phyloP scores from a whole-genome alignment of 2,113 vertebrate genomes.

The Lutjanus erythropterus region DNA sequence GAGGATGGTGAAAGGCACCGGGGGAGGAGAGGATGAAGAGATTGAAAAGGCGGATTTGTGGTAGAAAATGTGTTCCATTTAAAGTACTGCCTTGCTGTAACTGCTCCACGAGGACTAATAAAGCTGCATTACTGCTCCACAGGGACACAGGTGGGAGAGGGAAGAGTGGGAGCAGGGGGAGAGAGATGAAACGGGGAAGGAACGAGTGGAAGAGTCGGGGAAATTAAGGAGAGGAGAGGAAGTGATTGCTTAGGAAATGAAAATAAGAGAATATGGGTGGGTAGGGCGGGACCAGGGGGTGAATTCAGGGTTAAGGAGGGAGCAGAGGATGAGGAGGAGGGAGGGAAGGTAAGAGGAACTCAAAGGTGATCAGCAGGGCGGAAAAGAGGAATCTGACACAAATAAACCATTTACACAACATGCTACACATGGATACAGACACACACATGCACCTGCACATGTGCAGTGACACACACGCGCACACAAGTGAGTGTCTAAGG shows the following conservation, averaged over 20 bases:
- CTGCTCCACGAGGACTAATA: constrained; percentile 14
- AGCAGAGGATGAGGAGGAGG: neutral
- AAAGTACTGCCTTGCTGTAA: neutral
- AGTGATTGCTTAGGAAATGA: neutral
- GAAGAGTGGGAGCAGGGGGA: neutral
- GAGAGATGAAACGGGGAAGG: neutral
- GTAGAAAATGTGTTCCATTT: neutral
- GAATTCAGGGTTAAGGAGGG: neutral
- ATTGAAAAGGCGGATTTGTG: neutral
- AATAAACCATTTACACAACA: constrained; percentile 2
- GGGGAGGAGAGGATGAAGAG: neutral
- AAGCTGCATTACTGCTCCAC: constrained; percentile 18
- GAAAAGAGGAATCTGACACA: constrained; percentile 23
- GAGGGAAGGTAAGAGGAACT: neutral
- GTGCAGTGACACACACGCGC: constrained; percentile 19
- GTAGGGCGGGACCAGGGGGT: neutral
- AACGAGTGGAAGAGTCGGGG: too few relatives aligned
- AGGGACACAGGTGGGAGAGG: constrained; percentile 24
- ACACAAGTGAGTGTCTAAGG: constrained; percentile 13
- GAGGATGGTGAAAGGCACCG: neutral
- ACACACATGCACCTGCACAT: constrained; percentile 14
- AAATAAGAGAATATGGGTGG: neutral
- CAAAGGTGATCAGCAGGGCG: constrained; percentile 8
- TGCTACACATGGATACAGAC: neutral
- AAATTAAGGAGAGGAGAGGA: neutral